Base-by-base conservation (phyloP, 1,140 invertebrate species). In the Pomacea maculata region DNA sequence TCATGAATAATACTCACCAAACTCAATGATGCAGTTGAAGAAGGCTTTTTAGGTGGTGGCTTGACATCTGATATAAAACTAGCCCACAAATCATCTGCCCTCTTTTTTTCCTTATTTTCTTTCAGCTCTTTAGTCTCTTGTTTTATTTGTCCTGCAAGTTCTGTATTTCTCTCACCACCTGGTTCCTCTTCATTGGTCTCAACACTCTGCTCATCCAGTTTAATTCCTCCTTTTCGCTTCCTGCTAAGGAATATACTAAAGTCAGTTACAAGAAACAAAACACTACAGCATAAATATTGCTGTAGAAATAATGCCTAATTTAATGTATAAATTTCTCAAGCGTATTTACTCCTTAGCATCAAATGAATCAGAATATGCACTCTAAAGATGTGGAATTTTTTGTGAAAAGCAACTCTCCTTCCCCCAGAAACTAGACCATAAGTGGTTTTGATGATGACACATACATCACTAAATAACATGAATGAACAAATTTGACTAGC, bases 11-110 rank as follows among this genome's bases (percentile, higher is more conserved):
- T 52, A 73, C 71, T 52, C 34, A 45, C 71, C 2, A 12, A 73
- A 19, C 34, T 25, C 10, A 54, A 25, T 12, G 63, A 15, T 54
- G 80, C 63, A n/a, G 78, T 21, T 5, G 79, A 75, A 45, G 79
- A 75, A 45, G 67, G 67, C 77, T 84, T 85, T 80, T 86, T 86
- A 14, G 85, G 77, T 76, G 75, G 75, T 10, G 75, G 61, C 76
- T 88, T 88, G 29, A 90, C 87, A 82, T 90, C 90, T 61, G 87
- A 83, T 75, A 89, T 75, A 82, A 91, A 91, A 81, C 87, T 90
- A 21, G 87, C 84, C 90, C 90, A 91, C n/a, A 90, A 78, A 63
- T 87, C 85, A 82, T 91, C 88, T 55, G 84, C 85, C 83, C 83
- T 86, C 75, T 89, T 87, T 76, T 89, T 90, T 68, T 88, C 87